Percentiles rank a stretch among this genome's conserved stretches.
Conservation (phyloP, 2,888 invertebrate species). For the Bombylius major region DNA sequence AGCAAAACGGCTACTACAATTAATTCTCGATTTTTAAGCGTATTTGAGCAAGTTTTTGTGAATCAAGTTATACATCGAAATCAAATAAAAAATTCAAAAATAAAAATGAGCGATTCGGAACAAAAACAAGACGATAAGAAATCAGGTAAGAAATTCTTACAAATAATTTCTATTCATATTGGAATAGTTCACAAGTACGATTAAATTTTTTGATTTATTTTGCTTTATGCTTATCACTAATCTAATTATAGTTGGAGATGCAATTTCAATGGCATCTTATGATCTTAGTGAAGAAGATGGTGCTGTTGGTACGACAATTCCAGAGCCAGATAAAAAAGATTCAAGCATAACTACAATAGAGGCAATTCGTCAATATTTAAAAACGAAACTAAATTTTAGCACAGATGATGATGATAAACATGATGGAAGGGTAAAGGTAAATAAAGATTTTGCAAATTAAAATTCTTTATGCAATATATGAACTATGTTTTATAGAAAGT, state of each 20-base stretch:
- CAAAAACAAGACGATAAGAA: neutral
- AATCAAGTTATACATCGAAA: neutral
- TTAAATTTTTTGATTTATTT: neutral
- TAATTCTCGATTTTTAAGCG: constrained; percentile 4
- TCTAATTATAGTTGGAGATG: neutral
- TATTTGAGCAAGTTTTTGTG: neutral
- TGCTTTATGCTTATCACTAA: neutral
- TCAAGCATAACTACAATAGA: constrained; percentile 5
- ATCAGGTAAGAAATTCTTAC: neutral
- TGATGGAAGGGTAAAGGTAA: neutral
- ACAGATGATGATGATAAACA: neutral
- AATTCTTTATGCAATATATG: no score
- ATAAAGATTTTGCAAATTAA: neutral
- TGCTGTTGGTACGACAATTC: neutral
- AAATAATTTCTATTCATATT: neutral
- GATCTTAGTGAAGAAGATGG: neutral
- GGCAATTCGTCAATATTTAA: constrained; percentile 6
- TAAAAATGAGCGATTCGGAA: neutral
- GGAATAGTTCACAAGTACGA: neutral
- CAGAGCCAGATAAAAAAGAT: neutral
- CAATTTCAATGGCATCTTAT: neutral
- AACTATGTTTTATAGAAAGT: constrained; percentile 32
- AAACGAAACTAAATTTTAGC: constrained; percentile 8
- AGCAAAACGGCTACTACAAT: constrained; percentile 5
- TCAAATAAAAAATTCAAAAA: neutral